Evolutionary conservation across 2,113 vertebrate genomes (phyloP).

Genomic region (Gavialis gangeticus): DNA sequence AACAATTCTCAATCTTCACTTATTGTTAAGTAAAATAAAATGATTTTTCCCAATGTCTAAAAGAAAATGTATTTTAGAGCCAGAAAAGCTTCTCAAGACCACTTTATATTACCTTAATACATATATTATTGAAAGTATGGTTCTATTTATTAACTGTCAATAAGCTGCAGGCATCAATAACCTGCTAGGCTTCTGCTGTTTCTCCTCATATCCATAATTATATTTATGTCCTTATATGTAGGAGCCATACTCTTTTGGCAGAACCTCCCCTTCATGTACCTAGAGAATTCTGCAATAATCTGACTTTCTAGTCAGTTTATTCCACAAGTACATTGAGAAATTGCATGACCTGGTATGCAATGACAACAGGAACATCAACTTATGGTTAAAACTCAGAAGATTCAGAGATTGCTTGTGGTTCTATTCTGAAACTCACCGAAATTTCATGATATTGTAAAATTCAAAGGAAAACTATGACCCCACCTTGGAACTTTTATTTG

Average conservation of each 20-base stretch:
- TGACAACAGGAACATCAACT: neutral
- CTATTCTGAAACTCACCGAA: neutral
- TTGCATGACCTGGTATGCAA: neutral
- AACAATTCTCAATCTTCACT: neutral
- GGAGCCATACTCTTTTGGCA: neutral
- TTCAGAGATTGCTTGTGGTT: neutral
- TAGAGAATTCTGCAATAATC: neutral
- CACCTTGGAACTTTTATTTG: neutral
- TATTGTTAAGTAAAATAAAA: neutral
- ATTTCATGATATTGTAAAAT: neutral
- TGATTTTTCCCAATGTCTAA: accelerated
- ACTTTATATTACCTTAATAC: neutral
- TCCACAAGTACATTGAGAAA: neutral
- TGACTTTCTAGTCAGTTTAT: neutral
- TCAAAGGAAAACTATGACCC: neutral
- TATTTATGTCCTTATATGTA: neutral
- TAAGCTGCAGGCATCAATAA: neutral
- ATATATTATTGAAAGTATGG: neutral
- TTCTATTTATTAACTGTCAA: neutral
- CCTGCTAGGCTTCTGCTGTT: neutral
- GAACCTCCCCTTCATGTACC: neutral
- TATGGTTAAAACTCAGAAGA: neutral
- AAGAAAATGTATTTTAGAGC: neutral
- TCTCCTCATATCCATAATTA: neutral
- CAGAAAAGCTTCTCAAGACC: neutral